Evolutionary conservation across 1,140 invertebrate genomes (phyloP), one percentile per base, ranked within the genome.

Genomic region (Drosophila sturtevanti): DNA sequence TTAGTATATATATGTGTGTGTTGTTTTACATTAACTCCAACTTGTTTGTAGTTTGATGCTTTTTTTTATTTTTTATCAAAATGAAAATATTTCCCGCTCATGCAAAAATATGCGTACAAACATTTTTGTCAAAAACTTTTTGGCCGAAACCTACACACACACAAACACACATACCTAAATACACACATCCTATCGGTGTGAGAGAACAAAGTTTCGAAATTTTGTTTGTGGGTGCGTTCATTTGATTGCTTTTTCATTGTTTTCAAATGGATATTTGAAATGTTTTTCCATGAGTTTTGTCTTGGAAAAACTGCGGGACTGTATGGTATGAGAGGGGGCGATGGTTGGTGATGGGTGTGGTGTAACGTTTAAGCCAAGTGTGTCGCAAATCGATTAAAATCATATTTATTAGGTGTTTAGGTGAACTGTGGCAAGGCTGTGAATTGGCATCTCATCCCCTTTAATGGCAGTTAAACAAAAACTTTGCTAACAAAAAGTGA

Each of bases 161-260:
- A 24, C 70, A 21, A 0, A 18, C 16, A 18, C 7, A 21, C 7
- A 48, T 5, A 9, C 14, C 7, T 6, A 3, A 2, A 44, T 7
- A 14, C 22, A n/a, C n/a, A n/a, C n/a, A n/a, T 4, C 22, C 22
- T 24, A 24, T 31, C 27, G 38, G 7, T 14, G 41, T 14, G 1
- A 7, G 38, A 41, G 14, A 34, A 59, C 55, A 86, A 86, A 87
- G 51, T 86, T 86, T 87, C 58, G 70, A 70, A 31, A 18, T 76
- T 76, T 81, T 68, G 31, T 63, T 54, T 55, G 38, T 51, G 56
- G 65, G 63, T 63, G 48, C 31, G 69, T 70, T 22, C 68, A 82
- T 79, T 72, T 82, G 82, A 87, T 87, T 87, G 82, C 82, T 89
- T 87, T 89, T 87, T 89, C 82, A 89, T 87, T 87, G 84, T 87